Evolutionary conservation across 2,113 vertebrate species (phyloP), one percentile per base, ranked within the genome.

Genomic region (Falco punctatus): DNA sequence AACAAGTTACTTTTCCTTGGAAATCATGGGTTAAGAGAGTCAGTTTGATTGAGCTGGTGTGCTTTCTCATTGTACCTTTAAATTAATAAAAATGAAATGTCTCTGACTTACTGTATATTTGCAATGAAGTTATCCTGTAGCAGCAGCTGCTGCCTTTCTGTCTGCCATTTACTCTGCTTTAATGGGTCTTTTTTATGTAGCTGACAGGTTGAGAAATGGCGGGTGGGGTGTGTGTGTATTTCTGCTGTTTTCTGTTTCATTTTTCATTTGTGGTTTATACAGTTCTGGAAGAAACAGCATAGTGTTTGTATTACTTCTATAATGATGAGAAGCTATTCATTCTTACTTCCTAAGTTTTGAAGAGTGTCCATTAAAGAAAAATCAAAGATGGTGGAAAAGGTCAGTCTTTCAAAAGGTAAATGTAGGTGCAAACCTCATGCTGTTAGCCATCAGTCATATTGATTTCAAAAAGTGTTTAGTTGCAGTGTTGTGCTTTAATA

Each of bases 391-490:
- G 52, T 90, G 65, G 77, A 92, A 96, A 97, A 96, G 71, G 80
- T 94, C 86, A 97, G 55, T 86, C 93, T 91, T 94, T 94, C 86
- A 94, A 90, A 94, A 96, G 71, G 81, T 71, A 96, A 92, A 92
- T 70, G 10, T 55, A 80, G 35, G 73, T 86, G 52, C 40, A 86
- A 89, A 79, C 55, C 61, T 87, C 83, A 51, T 46, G 46, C 57
- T 92, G 73, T 79, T 85, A 96, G 23, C 65, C 81, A 77, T 93
- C 94, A 66, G 35, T 96, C 83, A 91, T 75, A 79, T 42, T 84
- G 88, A 96, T 94, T 90, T 67, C 42, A 82, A 92, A 89, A 90
- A 81, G 33, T 48, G 46, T 77, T 90, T 57, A 65, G 65, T 22
- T 92, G 30, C 49, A 52, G 27, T 81, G 75, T 28, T 96, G 38